Evolutionary conservation across 2,888 invertebrate genomes (phyloP), one percentile per base, ranked within the genome.

Genomic region (Nezara viridula): DNA sequence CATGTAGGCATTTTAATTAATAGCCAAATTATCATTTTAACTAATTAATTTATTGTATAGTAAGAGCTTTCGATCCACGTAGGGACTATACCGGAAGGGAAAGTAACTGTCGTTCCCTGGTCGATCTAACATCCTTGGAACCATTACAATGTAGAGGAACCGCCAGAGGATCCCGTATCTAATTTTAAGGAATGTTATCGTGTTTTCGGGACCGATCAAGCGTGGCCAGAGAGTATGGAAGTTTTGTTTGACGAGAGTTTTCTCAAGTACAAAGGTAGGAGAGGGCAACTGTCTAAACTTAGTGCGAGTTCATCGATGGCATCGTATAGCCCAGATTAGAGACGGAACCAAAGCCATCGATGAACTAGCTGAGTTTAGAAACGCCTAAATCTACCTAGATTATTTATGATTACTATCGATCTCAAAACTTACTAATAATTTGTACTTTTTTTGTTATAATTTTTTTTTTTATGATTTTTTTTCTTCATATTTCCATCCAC

Each of bases 111-210:
- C 66, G 66, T 37, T 37, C 66, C 19, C 37, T 9, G 66, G 37
- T 37, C 66, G 66, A 73, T 37, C 66, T 73, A 37, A 73, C 32
- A 73, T 73, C 66, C 37, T 32, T 73, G 9, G 37, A 37, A 0
- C 32, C 66, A 73, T 73, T 73, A 73, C 66, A 73, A 73, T 73
- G 60, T 60, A 16, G 27, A 5, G 27, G 60, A 60, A 60, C 60
- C 60, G 66, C 66, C 66, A 4, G 66, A 32, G 66, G 27, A 32
- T 66, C 19, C 66, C 66, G 66, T 73, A 73, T 19, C 66, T 73
- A 37, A 73, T 73, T 1, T 37, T 73, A 10, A 7, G 66, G 66
- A 73, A 73, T 73, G 66, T 27, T 6, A 19, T 32, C 66, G 66
- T 27, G 37, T 32, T 19, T 37, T 73, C 32, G 66, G 66, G 12